Evolutionary conservation across 1,140 invertebrate species (phyloP).

Genomic region (Parasteatoda tepidariorum): DNA sequence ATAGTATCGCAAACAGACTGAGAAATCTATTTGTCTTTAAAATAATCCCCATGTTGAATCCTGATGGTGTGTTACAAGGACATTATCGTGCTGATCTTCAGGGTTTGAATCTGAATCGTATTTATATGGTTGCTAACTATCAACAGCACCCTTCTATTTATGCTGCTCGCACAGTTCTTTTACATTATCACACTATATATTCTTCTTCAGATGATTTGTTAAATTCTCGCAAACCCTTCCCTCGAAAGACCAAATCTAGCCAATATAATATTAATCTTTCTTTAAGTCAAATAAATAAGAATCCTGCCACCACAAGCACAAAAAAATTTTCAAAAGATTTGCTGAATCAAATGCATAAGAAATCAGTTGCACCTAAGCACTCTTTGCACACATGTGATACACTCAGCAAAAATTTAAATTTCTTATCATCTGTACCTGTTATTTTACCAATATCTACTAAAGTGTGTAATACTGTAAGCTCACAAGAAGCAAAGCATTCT

Average conservation of each 20-base stretch:
- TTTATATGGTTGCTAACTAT: slow-evolving; percentile 82
- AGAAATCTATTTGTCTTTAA: slow-evolving; percentile 91
- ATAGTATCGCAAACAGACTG: slow-evolving; percentile 77
- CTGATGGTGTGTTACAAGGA: slow-evolving; percentile 89
- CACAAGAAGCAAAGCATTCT: not conserved
- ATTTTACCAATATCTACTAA: not conserved
- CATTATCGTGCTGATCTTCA: slow-evolving; percentile 90
- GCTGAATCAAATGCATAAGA: slow-evolving; percentile 32
- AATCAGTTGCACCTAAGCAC: slow-evolving; percentile 13
- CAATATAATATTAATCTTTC: not conserved
- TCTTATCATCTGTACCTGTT: slow-evolving; percentile 45
- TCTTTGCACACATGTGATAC: slow-evolving; percentile 44
- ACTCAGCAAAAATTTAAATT: slow-evolving; percentile 41
- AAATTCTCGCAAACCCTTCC: not conserved
- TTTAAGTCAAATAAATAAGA: not conserved
- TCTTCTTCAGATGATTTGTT: not conserved
- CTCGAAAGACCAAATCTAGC: slow-evolving; percentile 2
- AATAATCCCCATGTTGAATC: slow-evolving; percentile 91
- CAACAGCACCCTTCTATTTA: slow-evolving; percentile 84
- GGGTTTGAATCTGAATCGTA: slow-evolving; percentile 89
- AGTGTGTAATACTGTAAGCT: not conserved
- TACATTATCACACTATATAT: slow-evolving; percentile 71
- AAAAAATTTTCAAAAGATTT: slow-evolving; percentile 27
- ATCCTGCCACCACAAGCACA: not conserved
- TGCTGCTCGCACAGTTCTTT: slow-evolving; percentile 81